A percentile compares a stretch with the other conserved stretches of the same genome.
Conservation (phyloP, 2,113 vertebrate genomes). For the Camelus dromedarius region DNA sequence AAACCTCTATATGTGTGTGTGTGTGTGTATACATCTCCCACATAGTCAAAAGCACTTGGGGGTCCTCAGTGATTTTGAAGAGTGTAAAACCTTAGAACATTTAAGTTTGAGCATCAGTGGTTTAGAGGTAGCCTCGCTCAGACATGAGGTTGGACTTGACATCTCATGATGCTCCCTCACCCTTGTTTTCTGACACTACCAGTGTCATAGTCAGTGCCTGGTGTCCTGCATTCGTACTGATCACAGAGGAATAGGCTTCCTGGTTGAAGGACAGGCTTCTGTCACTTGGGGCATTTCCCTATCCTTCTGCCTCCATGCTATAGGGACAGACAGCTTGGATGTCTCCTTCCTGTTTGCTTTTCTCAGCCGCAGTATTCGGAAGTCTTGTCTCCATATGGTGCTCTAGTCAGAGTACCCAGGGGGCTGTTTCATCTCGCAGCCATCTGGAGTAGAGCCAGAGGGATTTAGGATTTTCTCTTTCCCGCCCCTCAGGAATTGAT, state of each 20-base stretch:
- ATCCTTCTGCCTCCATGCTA: not conserved
- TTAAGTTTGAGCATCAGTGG: not conserved
- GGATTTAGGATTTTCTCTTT: slow-evolving; percentile 18
- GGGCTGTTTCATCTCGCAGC: slow-evolving; percentile 7
- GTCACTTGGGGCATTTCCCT: not conserved
- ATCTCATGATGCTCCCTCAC: not conserved
- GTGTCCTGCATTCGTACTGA: not conserved
- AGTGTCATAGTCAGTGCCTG: not conserved
- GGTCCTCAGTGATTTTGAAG: not conserved
- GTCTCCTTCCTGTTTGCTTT: slow-evolving; percentile 54
- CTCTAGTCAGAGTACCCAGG: not conserved
- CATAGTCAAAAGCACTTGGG: not conserved
- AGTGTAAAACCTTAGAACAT: not conserved
- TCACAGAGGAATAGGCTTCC: not conserved
- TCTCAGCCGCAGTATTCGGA: not conserved
- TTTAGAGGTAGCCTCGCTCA: not conserved
- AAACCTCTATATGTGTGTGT: no score
- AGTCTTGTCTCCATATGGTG: slow-evolving; percentile 45
- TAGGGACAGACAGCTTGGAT: not conserved
- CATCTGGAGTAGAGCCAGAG: slow-evolving; percentile 51
- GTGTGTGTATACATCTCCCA: not conserved
- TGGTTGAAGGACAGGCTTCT: not conserved
- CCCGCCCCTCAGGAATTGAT: slow-evolving; percentile 7
- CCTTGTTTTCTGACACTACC: not conserved
- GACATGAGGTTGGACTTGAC: not conserved